Base-by-base conservation (phyloP, 2,797 vertebrate species). In the Clarias fuscus region DNA sequence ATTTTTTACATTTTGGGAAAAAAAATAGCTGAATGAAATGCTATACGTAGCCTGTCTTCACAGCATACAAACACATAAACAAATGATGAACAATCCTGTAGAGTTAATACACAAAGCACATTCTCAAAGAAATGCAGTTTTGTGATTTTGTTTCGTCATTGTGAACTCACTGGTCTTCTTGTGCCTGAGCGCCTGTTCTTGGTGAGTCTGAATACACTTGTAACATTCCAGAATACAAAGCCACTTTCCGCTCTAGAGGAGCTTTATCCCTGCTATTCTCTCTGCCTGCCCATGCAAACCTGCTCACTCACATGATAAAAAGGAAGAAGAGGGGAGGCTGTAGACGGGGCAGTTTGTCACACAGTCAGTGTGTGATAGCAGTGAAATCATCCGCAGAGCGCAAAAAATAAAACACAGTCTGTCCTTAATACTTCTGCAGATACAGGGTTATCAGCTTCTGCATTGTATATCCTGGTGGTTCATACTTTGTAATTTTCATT, bases 211-310 rank as follows among this genome's bases (percentile, higher is more conserved):
- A 82, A 87, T 77, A 56, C 27, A 20, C 56, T 85, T 72, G 82
- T 87, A 84, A 84, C 82, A 87, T 89, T 90, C 88, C 88, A 83
- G 7, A 58, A 82, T 56, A 71, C 86, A 78, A 71, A 71, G 61
- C 80, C 79, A 82, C 76, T 67, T 22, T 56, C 86, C 83, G 76
- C 83, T 86, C 81, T 33, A 81, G 56, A 84, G 87, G 72, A 70
- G 84, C 78, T 84, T 87, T 82, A 58, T 75, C 75, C 30, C 7
- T 56, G 30, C 83, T 80, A 86, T 89, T 89, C 87, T 85, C 22
- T 84, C 53, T 90, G 86, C 61, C 87, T 77, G 79, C 64, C 76
- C 86, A 90, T 88, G 90, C 90, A 89, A 77, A 88, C 64, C 84
- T 61, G 58, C 56, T 85, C 62, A 67, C 72, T 87, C 62, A 72